Evolutionary conservation across 2,797 vertebrate species (phyloP), one percentile per base, ranked within the genome.

Genomic region (Pseudomugil tenellus): DNA sequence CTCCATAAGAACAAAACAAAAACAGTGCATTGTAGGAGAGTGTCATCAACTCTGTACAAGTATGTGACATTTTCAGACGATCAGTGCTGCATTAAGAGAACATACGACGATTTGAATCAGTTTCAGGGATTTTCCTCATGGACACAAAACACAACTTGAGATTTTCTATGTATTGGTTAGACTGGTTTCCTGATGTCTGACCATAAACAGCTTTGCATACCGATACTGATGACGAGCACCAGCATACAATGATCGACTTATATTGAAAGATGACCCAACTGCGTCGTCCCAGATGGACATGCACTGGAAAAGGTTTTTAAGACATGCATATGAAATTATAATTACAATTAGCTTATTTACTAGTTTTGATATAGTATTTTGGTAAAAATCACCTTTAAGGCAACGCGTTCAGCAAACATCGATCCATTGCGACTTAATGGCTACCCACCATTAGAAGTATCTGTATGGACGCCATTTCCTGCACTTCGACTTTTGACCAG

Each of bases 401-500:
- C 23, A 34, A 76, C 69, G 37, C 29, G 3, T 34, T 78, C 67
- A 63, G 48, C n/a, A 0, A 0, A 54, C 51, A 31, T 58, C 2
- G 10, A 62, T 63, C 63, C 4, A 3, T 28, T 32, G 70, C 48
- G 71, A 79, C 60, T 83, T 72, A 4, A 70, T 32, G 55, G 69
- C 68, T 81, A 73, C 65, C 23, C 39, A 86, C 23, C 21, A 64
- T 46, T 61, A 41, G 12, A 80, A 73, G 37, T 39, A 58, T 59
- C 43, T 37, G 64, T 58, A 54, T 6, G 1, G 80, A 78, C 74
- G 78, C 87, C 81, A 88, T 87, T 87, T 87, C 29, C 67, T 65
- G 6, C 2, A 3, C 68, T 64, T 69, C 4, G 41, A 77, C 12
- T 74, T 79, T 49, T 43, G 19, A 52, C 75, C 63, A 3, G 21